phyloP scores from a whole-genome alignment of 2,797 vertebrate genomes.

The Fratercula arctica region DNA sequence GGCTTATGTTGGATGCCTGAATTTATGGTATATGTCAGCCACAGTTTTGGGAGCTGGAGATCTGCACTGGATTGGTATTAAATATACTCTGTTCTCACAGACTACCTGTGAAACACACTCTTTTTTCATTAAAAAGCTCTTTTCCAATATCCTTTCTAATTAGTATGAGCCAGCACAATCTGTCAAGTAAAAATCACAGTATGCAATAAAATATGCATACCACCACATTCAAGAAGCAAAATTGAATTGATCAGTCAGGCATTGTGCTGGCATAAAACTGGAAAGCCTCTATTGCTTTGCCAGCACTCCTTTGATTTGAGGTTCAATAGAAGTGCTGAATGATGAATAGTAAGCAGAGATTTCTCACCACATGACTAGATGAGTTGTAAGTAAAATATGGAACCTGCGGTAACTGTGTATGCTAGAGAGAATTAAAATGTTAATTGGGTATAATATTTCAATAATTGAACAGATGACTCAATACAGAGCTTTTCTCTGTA shows the following conservation, averaged over 20 bases:
- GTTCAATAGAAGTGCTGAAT: slow-evolving; percentile 34
- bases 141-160: background rate
- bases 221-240: slow-evolving; percentile 3
- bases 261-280: background rate
- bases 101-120: background rate
- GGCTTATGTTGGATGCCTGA: background rate
- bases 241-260: slow-evolving; percentile 49
- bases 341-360: slow-evolving; percentile 14
- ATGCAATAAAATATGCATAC: slow-evolving; percentile 18
- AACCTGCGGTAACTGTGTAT: background rate
- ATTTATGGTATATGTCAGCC: background rate
- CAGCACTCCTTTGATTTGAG: slow-evolving; percentile 20
- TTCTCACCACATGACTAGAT: background rate
- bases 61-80: background rate
- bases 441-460: background rate
- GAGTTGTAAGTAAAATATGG: background rate
- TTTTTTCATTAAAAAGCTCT: slow-evolving; percentile 21
- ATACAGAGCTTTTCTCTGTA: background rate
- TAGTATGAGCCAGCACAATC: background rate
- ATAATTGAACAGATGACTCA: background rate
- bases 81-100: background rate
- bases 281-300: slow-evolving; percentile 19
- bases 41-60: background rate
- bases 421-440: background rate
- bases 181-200: slow-evolving; percentile 25